phyloP scores from a whole-genome alignment of 2,797 vertebrate genomes.

The Mormyrus proboscirostris region DNA sequence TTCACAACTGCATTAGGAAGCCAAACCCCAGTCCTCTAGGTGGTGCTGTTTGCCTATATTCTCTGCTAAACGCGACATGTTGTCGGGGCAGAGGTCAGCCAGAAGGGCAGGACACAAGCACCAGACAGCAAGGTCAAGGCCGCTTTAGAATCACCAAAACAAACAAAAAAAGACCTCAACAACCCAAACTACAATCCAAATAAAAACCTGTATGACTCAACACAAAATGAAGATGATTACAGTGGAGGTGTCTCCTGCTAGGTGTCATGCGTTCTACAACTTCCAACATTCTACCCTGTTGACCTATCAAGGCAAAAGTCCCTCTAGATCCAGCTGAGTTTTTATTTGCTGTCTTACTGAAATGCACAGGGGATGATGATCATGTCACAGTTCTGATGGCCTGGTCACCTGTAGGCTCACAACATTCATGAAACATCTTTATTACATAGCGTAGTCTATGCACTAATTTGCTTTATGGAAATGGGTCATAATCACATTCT shows the following conservation, averaged over 20 bases:
- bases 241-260: neutral
- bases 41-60: neutral
- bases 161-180: neutral
- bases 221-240: neutral
- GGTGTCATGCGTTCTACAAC: neutral
- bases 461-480: neutral
- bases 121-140: neutral
- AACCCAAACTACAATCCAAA: neutral
- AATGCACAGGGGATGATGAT: neutral
- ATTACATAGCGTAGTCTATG: neutral
- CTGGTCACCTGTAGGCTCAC: neutral
- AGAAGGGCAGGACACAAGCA: neutral
- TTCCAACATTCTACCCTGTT: neutral
- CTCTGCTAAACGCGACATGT: neutral
- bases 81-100: neutral
- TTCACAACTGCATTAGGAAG: neutral
- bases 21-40: neutral
- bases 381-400: neutral
- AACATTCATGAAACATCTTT: neutral
- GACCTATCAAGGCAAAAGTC: neutral
- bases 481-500: neutral
- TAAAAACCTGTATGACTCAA: neutral
- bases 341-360: neutral
- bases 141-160: neutral
- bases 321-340: neutral